phyloP scores from a whole-genome alignment of 2,888 invertebrate species.

The Plusia festucae region DNA sequence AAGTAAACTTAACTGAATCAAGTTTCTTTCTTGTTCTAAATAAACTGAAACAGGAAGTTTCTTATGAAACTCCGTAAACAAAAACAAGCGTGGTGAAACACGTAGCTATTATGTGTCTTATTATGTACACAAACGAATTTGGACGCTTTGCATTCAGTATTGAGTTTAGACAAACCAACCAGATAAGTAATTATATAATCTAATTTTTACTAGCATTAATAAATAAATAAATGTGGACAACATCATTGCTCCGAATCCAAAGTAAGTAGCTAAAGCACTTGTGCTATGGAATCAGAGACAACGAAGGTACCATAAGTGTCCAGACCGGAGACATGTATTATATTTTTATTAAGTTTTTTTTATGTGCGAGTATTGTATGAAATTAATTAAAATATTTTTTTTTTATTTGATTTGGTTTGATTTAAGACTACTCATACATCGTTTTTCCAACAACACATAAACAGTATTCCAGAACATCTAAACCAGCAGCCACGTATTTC shows the following conservation, averaged over 20 bases:
- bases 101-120: constrained; percentile 20
- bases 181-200: constrained; percentile 12
- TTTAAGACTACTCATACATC: neutral
- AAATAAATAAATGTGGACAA: too few species aligned
- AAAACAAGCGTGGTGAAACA: constrained; percentile 36
- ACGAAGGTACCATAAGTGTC: too few species aligned
- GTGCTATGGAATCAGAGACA: too few species aligned
- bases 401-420: too few species aligned
- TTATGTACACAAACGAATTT: constrained; percentile 17
- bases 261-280: too few species aligned
- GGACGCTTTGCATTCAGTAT: constrained; percentile 2
- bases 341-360: too few species aligned
- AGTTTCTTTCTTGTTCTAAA: constrained; percentile 49
- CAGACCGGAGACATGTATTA: too few species aligned
- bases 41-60: constrained; percentile 40
- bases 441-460: constrained; percentile 9
- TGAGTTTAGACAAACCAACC: constrained; percentile 10
- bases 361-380: too few species aligned
- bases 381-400: too few species aligned
- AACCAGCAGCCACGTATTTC: constrained; percentile 27
- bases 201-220: constrained; percentile 5
- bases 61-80: constrained; percentile 34
- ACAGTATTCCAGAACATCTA: constrained; percentile 11
- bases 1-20: constrained; percentile 48
- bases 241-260: too few species aligned